Evolutionary conservation across 2,113 vertebrate genomes (phyloP).

Genomic region (Petromus typicus): DNA sequence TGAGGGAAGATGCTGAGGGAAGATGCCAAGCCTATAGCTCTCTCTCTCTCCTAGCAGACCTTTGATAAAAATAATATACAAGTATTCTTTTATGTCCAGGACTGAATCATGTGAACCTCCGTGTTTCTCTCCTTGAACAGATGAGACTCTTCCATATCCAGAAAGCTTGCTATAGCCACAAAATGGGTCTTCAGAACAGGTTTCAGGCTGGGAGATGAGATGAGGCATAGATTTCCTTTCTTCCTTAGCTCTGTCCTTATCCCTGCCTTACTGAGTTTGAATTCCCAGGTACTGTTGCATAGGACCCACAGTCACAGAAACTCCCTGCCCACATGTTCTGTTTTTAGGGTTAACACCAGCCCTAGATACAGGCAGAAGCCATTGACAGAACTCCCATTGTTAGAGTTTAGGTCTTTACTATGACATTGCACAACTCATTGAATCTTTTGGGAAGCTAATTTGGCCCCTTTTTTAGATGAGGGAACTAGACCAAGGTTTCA

Average conservation of each 20-base stretch:
- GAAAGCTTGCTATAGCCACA: neutral
- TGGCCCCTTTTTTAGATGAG: neutral
- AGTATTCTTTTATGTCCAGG: neutral
- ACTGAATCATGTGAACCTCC: neutral
- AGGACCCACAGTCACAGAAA: neutral
- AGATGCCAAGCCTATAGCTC: neutral
- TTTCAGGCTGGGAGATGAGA: neutral
- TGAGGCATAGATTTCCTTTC: neutral
- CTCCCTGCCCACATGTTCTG: neutral
- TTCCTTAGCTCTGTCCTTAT: neutral
- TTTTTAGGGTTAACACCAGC: neutral
- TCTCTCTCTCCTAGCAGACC: neutral
- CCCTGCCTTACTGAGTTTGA: neutral
- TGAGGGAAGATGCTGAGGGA: neutral
- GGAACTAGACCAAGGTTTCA: neutral
- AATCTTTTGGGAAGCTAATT: neutral
- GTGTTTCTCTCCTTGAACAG: neutral
- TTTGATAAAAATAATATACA: neutral
- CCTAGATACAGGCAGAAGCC: neutral
- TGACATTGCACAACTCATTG: neutral
- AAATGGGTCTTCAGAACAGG: neutral
- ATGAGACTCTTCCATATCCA: neutral
- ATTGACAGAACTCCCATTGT: neutral
- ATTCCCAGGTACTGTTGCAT: neutral
- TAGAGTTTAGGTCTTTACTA: neutral